These are phyloP conservation scores for Mythimna lalbum DNA, from an alignment of 2,888 invertebrate genomes.

Conservation along the genomic window DNA sequence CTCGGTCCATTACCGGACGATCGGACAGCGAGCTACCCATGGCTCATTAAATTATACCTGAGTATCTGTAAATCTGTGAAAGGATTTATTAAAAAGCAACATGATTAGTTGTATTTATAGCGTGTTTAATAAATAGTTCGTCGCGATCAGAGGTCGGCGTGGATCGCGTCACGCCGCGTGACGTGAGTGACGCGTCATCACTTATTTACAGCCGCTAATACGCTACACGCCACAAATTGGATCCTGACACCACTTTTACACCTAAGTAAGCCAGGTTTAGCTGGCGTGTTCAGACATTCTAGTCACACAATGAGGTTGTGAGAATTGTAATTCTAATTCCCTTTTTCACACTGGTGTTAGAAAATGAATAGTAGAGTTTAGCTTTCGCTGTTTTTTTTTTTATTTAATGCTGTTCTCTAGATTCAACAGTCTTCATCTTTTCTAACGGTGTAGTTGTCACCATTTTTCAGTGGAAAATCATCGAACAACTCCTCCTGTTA, in stretches of 20 bases:
- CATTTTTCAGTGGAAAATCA: too few species aligned
- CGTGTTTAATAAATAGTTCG: slow-evolving; percentile 16
- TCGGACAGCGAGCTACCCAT: too few species aligned
- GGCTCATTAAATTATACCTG: too few species aligned
- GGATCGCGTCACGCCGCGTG: slow-evolving; percentile 43
- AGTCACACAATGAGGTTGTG: neutral
- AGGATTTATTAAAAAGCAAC: too few species aligned
- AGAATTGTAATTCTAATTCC: neutral
- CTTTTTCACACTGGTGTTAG: too few species aligned
- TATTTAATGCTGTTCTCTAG: neutral
- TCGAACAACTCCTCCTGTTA: too few species aligned
- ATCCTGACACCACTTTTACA: slow-evolving; percentile 14
- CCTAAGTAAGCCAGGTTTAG: neutral
- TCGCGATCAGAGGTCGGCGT: slow-evolving; percentile 33
- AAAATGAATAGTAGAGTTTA: neutral
- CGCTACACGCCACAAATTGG: slow-evolving; percentile 32
- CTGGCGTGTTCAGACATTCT: slow-evolving; percentile 7
- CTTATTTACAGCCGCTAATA: slow-evolving; percentile 48
- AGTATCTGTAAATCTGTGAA: too few species aligned
- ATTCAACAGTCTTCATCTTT: too few species aligned
- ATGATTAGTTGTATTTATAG: slow-evolving; percentile 4
- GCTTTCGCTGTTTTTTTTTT: neutral
- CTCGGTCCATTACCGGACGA: too few species aligned
- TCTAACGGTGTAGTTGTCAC: too few species aligned
- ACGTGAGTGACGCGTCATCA: slow-evolving; percentile 33